Evolutionary conservation across 2,888 invertebrate species (phyloP).

Genomic region (Amphimallon solstitiale): DNA sequence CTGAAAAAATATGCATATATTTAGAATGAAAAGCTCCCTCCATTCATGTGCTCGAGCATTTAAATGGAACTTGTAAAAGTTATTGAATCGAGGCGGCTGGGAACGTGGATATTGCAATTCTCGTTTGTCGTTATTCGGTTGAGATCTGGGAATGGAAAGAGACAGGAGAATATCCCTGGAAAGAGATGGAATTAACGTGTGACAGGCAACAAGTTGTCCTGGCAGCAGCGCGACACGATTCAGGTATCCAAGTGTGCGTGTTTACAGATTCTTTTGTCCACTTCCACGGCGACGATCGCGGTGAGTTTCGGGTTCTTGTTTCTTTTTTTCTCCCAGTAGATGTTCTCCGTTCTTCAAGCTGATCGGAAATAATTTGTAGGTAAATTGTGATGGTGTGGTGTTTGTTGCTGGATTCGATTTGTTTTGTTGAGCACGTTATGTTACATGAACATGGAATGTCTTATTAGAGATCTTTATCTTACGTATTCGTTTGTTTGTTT

Average conservation of each 20-base stretch:
- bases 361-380: conserved; percentile 28
- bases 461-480: conserved; percentile 5
- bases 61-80: conserved; percentile 45
- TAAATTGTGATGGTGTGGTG: conserved; percentile 15
- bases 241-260: conserved; percentile 54
- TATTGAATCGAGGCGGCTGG: conserved; percentile 43
- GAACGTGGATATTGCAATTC: conserved; percentile 17
- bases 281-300: conserved; percentile 43
- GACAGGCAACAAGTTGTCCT: conserved; percentile 59
- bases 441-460: conserved; percentile 16
- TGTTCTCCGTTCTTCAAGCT: conserved; percentile 10
- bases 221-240: conserved; percentile 54
- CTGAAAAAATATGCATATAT: conserved; percentile 38
- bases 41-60: conserved; percentile 45
- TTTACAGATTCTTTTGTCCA: conserved; percentile 50
- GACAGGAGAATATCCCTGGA: not conserved
- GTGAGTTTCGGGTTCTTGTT: conserved; percentile 39
- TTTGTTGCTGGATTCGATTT: not conserved
- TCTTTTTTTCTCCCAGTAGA: conserved; percentile 5
- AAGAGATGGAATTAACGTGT: conserved; percentile 45
- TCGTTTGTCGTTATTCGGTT: conserved; percentile 22
- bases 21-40: conserved; percentile 40
- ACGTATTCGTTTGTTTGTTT: not conserved
- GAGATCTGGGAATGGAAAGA: conserved; percentile 10
- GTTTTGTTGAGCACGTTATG: conserved; percentile 20